Conservation (phyloP, 2,113 vertebrate species). For the Hippocampus zosterae region DNA sequence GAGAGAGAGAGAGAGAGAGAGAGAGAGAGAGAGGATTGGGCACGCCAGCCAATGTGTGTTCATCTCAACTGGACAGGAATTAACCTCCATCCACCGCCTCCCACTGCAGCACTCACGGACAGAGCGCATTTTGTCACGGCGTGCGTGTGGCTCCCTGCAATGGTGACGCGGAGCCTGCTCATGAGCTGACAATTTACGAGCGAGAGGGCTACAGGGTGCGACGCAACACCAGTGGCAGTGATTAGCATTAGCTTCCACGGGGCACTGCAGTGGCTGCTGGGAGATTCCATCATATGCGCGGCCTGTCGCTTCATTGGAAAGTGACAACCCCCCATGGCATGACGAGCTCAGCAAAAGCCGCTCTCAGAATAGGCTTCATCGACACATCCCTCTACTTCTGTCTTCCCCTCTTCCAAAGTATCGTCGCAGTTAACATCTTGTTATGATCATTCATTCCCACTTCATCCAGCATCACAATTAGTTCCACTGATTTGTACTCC, state of each 20-base stretch:
- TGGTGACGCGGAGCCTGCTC: conserved; percentile 63
- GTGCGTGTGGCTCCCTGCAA: conserved; percentile 42
- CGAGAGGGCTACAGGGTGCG: conserved; percentile 19
- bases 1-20: no score
- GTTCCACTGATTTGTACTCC: background rate
- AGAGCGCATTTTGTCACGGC: conserved; percentile 14
- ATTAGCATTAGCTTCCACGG: conserved; percentile 71
- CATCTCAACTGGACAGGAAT: conserved; percentile 45
- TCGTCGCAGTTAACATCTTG: conserved; percentile 14
- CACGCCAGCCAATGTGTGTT: conserved; percentile 20
- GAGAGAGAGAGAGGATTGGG: background rate
- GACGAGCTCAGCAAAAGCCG: conserved; percentile 36
- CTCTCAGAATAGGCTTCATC: conserved; percentile 35
- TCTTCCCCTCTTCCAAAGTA: conserved; percentile 5
- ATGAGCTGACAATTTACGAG: conserved; percentile 60
- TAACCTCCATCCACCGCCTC: conserved; percentile 52
- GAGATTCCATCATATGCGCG: conserved; percentile 57
- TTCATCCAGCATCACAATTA: conserved; percentile 14
- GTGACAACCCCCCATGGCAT: conserved; percentile 67
- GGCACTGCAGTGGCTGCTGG: conserved; percentile 63
- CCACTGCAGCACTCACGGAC: conserved; percentile 43
- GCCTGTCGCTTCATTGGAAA: conserved; percentile 64
- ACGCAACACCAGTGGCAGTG: conserved; percentile 44
- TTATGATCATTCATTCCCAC: conserved; percentile 15
- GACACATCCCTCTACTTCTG: conserved; percentile 21